Base-by-base conservation (phyloP, 2,888 invertebrate genomes). In the Panorpa germanica region DNA sequence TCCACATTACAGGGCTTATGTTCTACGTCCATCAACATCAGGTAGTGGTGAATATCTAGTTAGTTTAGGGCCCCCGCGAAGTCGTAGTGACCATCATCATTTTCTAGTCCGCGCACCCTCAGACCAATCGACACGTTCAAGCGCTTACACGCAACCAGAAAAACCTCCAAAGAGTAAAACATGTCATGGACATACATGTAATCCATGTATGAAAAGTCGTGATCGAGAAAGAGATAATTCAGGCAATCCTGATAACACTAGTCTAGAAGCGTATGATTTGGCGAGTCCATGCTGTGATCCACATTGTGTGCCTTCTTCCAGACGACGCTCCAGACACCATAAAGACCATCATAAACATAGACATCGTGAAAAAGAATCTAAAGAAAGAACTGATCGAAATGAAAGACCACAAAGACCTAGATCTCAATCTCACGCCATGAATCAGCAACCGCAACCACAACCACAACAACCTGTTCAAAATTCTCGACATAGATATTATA, bases 241-340 rank as follows among this genome's bases (percentile, higher is more conserved):
- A 33, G 63, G 57, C 35, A 66, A 65, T 45, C 67, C 65, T 40
- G 82, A 80, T 41, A 74, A 73, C 34, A 73, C 73, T 25, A 83
- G 81, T 43, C 57, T 83, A 31, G 83, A 83, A 48, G 83, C 82
- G 4, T 85, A 85, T 41, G 83, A 83, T 47, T 55, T 83, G 28
- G 83, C 83, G 1, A 80, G 81, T 46, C 80, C 82, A 1, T 83
- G 83, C 45, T 83, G 83, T 48, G 80, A 82, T 48, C 76, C 82
- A 0, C 76, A 81, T 40, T 85, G 82, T 46, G 80, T 83, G 28
- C 82, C 83, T 4, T 69, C 70, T 31, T 28, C 48, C 10, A 47
- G 59, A 11, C 45, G 63, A 20, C 48, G 63, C 14, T 53, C 60
- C 21, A 53, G 61, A 5, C 59, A 59, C 39, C 60, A 61, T 24